Conservation (phyloP, 2,888 invertebrate genomes). For the Nycteola revayana region DNA sequence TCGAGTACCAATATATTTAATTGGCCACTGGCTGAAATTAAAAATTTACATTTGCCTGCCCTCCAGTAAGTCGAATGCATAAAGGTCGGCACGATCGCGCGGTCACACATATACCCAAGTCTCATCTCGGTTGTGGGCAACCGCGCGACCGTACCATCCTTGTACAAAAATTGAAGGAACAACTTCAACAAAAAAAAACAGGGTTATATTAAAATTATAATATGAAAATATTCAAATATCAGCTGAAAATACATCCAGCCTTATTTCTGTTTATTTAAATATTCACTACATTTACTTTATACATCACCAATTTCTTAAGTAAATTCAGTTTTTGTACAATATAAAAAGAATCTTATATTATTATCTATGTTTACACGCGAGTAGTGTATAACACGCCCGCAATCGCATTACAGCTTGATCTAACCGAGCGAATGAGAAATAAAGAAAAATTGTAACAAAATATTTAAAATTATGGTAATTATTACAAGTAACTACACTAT, state of each 20-base stretch:
- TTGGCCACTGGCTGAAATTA: constrained; percentile 81
- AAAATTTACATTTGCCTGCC: constrained; percentile 73
- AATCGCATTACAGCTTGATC: constrained; percentile 64
- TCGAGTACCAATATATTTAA: constrained; percentile 79
- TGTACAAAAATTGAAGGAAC: constrained; percentile 74
- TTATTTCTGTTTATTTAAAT: constrained; percentile 81
- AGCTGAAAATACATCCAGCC: constrained; percentile 75
- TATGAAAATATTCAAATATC: constrained; percentile 82
- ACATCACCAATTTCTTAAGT: constrained; percentile 82
- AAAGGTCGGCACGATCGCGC: constrained; percentile 50
- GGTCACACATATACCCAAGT: constrained; percentile 4
- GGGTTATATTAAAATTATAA: constrained; percentile 82
- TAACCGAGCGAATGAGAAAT: constrained; percentile 71
- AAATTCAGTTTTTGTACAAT: constrained; percentile 83
- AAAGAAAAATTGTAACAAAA: constrained; percentile 76
- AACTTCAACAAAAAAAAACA: constrained; percentile 79
- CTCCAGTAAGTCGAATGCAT: constrained; percentile 57
- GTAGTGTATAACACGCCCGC: constrained; percentile 69
- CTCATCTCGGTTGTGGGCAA: constrained; percentile 1
- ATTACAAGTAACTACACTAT: constrained; percentile 79
- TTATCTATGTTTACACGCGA: constrained; percentile 70
- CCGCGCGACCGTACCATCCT: constrained; percentile 50
- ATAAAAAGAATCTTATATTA: constrained; percentile 81
- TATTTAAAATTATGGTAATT: constrained; percentile 78
- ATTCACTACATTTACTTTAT: constrained; percentile 80